Percentiles rank a stretch among this genome's conserved stretches.
phyloP scores from a whole-genome alignment of 2,888 invertebrate genomes.

The Epinotia nisella region DNA sequence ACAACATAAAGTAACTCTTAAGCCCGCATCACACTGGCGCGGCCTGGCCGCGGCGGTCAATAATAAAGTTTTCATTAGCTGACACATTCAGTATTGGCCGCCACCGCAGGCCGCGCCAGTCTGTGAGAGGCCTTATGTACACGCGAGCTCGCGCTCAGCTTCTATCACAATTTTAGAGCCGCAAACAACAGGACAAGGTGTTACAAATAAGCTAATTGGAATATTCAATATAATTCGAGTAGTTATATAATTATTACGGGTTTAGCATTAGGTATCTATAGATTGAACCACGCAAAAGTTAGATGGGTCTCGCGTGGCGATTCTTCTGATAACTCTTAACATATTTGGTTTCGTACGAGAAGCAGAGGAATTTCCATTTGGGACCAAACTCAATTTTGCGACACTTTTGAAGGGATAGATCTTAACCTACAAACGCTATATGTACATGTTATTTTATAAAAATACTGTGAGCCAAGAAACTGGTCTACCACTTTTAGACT shows the following conservation, averaged over 20 bases:
- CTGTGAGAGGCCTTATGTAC: too few species aligned
- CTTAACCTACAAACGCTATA: conserved; percentile 45
- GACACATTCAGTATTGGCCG: too few species aligned
- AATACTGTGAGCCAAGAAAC: too few species aligned
- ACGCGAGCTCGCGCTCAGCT: conserved; percentile 11
- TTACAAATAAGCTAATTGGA: conserved; percentile 27
- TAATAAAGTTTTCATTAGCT: too few species aligned
- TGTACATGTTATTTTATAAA: conserved; percentile 36
- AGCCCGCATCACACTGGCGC: too few species aligned
- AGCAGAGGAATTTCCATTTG: background rate
- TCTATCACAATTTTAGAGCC: conserved; percentile 45
- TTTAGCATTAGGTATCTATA: conserved; percentile 7
- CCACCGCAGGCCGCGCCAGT: too few species aligned
- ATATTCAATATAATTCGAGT: conserved; percentile 27
- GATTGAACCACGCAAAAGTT: conserved; percentile 3
- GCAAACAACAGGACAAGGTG: conserved; percentile 12
- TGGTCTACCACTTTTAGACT: too few species aligned
- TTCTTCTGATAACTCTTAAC: too few species aligned
- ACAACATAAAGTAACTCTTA: conserved; percentile 37
- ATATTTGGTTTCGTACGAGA: too few species aligned
- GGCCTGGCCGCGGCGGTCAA: too few species aligned
- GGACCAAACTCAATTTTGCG: background rate
- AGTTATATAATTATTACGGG: conserved; percentile 12
- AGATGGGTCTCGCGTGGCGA: too few species aligned
- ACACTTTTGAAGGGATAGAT: background rate